These are phyloP conservation scores for Rhodophaea formosa DNA, from an alignment of 2,888 invertebrate genomes.

Conservation along the genomic window DNA sequence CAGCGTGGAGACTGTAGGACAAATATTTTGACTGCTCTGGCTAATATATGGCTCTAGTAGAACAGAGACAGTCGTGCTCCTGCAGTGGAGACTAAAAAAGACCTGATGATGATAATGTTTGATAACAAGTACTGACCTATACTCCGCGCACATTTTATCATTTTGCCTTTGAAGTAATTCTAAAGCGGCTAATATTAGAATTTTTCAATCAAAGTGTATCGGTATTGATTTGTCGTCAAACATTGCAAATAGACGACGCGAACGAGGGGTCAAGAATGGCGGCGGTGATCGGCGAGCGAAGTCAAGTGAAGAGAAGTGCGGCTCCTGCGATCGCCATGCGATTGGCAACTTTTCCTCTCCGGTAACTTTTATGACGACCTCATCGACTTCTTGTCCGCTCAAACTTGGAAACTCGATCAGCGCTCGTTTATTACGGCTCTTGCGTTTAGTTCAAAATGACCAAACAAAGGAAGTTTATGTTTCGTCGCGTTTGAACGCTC, in stretches of 20 bases:
- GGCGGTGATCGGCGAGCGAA: slow-evolving; percentile 30
- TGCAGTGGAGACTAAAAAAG: too few species aligned
- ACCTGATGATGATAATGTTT: too few species aligned
- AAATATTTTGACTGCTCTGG: too few species aligned
- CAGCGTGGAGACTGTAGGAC: too few species aligned
- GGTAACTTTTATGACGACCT: slow-evolving; percentile 38
- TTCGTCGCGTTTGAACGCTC: not conserved
- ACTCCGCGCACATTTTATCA: too few species aligned
- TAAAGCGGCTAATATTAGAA: too few species aligned
- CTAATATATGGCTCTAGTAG: too few species aligned
- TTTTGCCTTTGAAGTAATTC: too few species aligned
- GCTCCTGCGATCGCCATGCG: slow-evolving; percentile 15
- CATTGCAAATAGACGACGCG: not conserved
- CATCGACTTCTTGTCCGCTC: slow-evolving; percentile 29
- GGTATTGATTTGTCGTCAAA: not conserved
- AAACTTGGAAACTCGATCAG: slow-evolving; percentile 30
- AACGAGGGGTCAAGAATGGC: slow-evolving; percentile 27
- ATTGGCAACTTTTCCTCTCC: slow-evolving; percentile 32
- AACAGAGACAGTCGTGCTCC: too few species aligned
- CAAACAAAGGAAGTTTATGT: slow-evolving; percentile 6
- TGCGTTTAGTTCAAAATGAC: slow-evolving; percentile 23
- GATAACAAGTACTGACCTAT: too few species aligned
- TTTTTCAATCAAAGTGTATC: too few species aligned
- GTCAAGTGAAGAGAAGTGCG: slow-evolving; percentile 32
- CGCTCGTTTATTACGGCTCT: slow-evolving; percentile 23